Conservation (phyloP, 1,140 invertebrate species). For the Nylanderia fulva region DNA sequence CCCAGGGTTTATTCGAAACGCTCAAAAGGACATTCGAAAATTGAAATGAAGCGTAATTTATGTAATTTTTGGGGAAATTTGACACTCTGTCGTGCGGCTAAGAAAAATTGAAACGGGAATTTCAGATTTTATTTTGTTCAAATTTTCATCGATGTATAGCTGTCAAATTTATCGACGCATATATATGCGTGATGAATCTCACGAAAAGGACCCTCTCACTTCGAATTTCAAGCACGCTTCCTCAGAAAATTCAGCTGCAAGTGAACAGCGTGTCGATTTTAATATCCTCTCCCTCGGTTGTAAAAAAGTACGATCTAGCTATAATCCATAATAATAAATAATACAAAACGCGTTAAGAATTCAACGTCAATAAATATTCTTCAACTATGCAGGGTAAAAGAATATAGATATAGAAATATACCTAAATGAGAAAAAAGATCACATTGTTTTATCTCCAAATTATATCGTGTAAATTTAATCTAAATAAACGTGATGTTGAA, state of each 20-base stretch:
- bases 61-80: not conserved
- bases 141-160: not conserved
- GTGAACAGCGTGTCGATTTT: constrained; percentile 53
- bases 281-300: constrained; percentile 41
- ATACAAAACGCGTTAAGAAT: constrained; percentile 4
- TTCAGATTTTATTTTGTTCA: not conserved
- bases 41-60: not conserved
- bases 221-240: constrained; percentile 51
- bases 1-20: too few species aligned
- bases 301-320: constrained; percentile 28
- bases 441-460: not conserved
- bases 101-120: not conserved
- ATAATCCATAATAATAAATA: not conserved
- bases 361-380: constrained; percentile 11
- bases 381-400: not conserved
- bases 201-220: constrained; percentile 33
- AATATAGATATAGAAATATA: not conserved
- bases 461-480: not conserved
- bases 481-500: not conserved
- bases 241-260: constrained; percentile 40
- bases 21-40: not conserved
- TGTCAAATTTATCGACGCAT: constrained; percentile 22
- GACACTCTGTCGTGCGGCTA: not conserved
- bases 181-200: constrained; percentile 12
- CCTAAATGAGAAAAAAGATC: not conserved